Base-by-base conservation (phyloP, 2,888 invertebrate species). In the Caenorhabditis auriculariae region DNA sequence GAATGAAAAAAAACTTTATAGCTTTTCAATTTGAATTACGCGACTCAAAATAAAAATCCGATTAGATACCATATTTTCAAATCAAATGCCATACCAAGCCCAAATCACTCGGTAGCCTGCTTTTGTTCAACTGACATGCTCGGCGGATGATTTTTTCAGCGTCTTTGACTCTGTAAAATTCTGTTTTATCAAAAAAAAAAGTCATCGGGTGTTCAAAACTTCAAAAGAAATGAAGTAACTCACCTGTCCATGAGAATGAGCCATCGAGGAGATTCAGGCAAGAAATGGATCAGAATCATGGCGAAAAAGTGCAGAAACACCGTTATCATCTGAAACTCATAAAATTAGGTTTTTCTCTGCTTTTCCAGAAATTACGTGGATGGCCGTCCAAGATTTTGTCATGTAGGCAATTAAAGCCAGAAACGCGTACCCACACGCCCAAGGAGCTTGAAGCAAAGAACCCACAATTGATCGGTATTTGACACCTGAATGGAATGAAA, bases 401-500 rank as follows among this genome's bases (percentile, higher is more conserved):
- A 76, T 38, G 54, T 76, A 81, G n/a, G 78, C 80, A 5, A 80
- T 64, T 23, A 78, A 55, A 1, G 81, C 81, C 17, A 81, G 56
- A 19, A 81, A 72, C 0, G 81, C 78, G 60, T 81, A 81, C 3
- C 81, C 81, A 41, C 75, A 70, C 0, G 81, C 81, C 81, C 81
- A 81, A 2, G 81, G 81, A 7, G 78, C 78, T 57, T 81, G 81
- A 29, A 81, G 60, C 24, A 81, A 57, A 12, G 74, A 74, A 3
- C 81, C 81, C n/a, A 81, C 80, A 23, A 82, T 73, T 4, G 81
- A 75, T n/a, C 81, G 68, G 51, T 81, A 81, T 41, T 77, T 75
- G n/a, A 71, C 70, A n/a, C 79, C 79, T 64, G 29, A 12, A 19
- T 37, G 19, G 17, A 38, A 21, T 17, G 24, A 15, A 12, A 35